Conservation (phyloP, 2,888 invertebrate species). For the Dascillus cervinus region DNA sequence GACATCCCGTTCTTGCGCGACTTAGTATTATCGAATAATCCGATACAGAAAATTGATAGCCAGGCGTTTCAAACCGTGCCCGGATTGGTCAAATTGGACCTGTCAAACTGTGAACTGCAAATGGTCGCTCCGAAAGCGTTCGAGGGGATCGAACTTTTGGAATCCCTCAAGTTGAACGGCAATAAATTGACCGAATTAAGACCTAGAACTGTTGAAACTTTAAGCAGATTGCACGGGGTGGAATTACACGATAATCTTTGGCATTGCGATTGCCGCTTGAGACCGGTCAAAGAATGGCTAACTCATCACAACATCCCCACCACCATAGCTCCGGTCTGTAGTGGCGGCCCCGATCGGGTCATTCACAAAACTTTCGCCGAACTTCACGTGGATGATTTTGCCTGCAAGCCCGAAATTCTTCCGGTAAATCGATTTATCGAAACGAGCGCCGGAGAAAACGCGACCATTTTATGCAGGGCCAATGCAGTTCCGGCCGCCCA, state of each 20-base stretch:
- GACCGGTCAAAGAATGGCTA: constrained; percentile 76
- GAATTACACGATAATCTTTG: constrained; percentile 83
- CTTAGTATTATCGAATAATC: constrained; percentile 72
- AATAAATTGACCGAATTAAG: constrained; percentile 70
- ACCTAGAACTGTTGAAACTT: constrained; percentile 63
- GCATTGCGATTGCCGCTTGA: constrained; percentile 79
- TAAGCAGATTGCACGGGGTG: constrained; percentile 68
- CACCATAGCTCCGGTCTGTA: constrained; percentile 71
- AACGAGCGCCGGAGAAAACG: constrained; percentile 75
- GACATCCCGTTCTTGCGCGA: constrained; percentile 77
- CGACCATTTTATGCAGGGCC: constrained; percentile 73
- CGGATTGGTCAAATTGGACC: constrained; percentile 72
- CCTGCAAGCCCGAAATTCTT: constrained; percentile 75
- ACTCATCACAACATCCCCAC: constrained; percentile 67
- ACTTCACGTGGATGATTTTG: constrained; percentile 72
- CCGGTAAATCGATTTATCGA: constrained; percentile 70
- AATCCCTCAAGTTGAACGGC: constrained; percentile 71
- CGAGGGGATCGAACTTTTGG: constrained; percentile 66
- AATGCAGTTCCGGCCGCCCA: constrained; percentile 74
- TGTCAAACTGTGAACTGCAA: constrained; percentile 75
- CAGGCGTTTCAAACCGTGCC: constrained; percentile 68
- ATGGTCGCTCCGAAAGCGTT: constrained; percentile 71
- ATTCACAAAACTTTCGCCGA: constrained; percentile 69
- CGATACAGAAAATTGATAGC: constrained; percentile 69
- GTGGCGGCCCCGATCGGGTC: constrained; percentile 61